These are phyloP conservation scores for Hyphantria cunea DNA, from an alignment of 1,140 invertebrate species.

Conservation along the genomic window DNA sequence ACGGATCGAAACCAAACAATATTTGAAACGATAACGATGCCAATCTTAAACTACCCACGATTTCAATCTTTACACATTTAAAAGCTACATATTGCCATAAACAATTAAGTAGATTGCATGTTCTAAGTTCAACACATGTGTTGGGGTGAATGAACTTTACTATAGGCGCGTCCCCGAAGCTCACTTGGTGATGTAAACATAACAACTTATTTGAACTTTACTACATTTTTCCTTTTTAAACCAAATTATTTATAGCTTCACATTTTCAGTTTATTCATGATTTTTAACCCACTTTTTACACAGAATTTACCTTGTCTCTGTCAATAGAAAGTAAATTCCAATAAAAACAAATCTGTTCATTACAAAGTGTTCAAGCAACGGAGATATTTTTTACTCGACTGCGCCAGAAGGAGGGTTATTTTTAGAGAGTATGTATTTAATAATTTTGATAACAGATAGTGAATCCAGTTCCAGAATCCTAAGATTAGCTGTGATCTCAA, in stretches of 20 bases:
- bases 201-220: conserved; percentile 49
- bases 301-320: too few relatives aligned
- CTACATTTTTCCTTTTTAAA: conserved; percentile 45
- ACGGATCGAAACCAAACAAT: not conserved
- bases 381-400: too few relatives aligned
- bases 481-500: too few relatives aligned
- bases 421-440: too few relatives aligned
- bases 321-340: too few relatives aligned
- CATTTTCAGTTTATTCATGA: not conserved
- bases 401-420: too few relatives aligned
- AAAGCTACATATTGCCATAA: conserved; percentile 14
- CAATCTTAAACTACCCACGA: not conserved
- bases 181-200: conserved; percentile 61
- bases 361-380: too few relatives aligned
- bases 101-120: conserved; percentile 31
- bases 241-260: conserved; percentile 4
- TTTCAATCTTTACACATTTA: not conserved
- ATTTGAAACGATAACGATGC: not conserved
- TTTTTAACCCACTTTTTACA: too few relatives aligned
- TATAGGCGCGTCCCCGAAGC: conserved; percentile 61
- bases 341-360: too few relatives aligned
- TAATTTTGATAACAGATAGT: too few relatives aligned
- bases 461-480: too few relatives aligned
- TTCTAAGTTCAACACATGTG: conserved; percentile 44
- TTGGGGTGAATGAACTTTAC: conserved; percentile 63